phyloP scores from a whole-genome alignment of 2,888 invertebrate species.

The Eilema griseolum region DNA sequence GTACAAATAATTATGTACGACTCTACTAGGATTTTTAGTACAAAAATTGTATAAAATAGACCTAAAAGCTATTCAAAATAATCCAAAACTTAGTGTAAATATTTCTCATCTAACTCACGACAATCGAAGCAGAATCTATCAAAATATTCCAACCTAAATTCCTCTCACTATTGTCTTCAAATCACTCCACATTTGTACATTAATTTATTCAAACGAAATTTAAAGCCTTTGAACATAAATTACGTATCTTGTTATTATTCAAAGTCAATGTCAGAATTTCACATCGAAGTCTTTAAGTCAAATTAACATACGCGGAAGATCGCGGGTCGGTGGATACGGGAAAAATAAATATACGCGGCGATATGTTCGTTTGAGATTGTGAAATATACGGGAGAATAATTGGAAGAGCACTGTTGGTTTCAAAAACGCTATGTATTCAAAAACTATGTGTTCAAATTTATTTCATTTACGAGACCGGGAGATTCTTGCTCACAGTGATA shows the following conservation, averaged over 20 bases:
- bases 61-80: neutral
- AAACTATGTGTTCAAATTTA: too few relatives aligned
- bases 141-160: neutral
- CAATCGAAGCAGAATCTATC: neutral
- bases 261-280: conserved; percentile 19
- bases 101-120: neutral
- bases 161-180: conserved; percentile 17
- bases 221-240: conserved; percentile 27
- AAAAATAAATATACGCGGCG: conserved; percentile 22
- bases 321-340: conserved; percentile 14
- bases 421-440: neutral
- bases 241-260: conserved; percentile 20
- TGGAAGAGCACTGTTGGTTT: neutral
- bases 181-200: conserved; percentile 23
- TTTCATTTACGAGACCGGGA: too few relatives aligned
- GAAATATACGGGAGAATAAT: conserved; percentile 17
- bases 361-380: conserved; percentile 13
- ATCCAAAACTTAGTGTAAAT: neutral
- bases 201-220: conserved; percentile 33
- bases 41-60: too few relatives aligned
- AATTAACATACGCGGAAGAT: conserved; percentile 22
- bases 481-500: too few relatives aligned
- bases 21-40: too few relatives aligned
- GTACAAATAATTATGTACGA: too few relatives aligned
- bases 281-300: conserved; percentile 20